Base-by-base conservation (phyloP, 2,888 invertebrate genomes). In the Amphipoea lucens region DNA sequence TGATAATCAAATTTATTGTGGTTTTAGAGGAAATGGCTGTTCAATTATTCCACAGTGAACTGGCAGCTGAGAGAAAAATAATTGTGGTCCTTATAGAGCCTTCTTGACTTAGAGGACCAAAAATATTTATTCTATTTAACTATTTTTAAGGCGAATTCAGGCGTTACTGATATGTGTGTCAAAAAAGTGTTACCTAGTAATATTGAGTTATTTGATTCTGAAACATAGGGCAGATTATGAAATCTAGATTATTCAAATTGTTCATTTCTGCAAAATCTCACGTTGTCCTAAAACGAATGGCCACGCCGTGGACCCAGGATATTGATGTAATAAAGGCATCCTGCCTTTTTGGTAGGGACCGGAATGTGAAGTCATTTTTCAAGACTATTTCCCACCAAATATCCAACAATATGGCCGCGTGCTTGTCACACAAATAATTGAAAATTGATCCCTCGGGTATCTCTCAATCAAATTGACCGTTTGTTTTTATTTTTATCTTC, bases 301-400 rank as follows among this genome's bases (percentile, higher is more conserved):
- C 79, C 65, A 60, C 60, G 65, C 84, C 74, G 76, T 69, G 82
- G 79, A 82, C 85, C 84, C 84, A 87, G 87, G 85, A 89, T 91
- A 89, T 91, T 90, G 90, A 87, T 82, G 84, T 86, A 90, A 91
- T 90, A 90, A 91, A 88, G 74, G 81, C 79, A 69, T 78, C 78
- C 79, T 57, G 57, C 57, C 57, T n/a, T 57, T 57, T n/a, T 85
- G 82, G 76, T 84, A 88, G 81, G 87, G 90, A 85, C 86, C 83
- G 87, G 88, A 91, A 91, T 90, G 88, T 84, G 84, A 73, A 83
- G 83, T 88, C 87, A 90, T 91, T 90, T 90, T 91, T 90, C 91
- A 89, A 85, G 83, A 87, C 81, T 84, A 87, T 87, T 90, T 88
- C 83, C 79, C 85, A 69, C 82, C 87, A 89, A 90, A 92, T 84